Evolutionary conservation across 2,888 invertebrate genomes (phyloP), one percentile per base, ranked within the genome.

Genomic region (Sceliomorpha sp.): DNA sequence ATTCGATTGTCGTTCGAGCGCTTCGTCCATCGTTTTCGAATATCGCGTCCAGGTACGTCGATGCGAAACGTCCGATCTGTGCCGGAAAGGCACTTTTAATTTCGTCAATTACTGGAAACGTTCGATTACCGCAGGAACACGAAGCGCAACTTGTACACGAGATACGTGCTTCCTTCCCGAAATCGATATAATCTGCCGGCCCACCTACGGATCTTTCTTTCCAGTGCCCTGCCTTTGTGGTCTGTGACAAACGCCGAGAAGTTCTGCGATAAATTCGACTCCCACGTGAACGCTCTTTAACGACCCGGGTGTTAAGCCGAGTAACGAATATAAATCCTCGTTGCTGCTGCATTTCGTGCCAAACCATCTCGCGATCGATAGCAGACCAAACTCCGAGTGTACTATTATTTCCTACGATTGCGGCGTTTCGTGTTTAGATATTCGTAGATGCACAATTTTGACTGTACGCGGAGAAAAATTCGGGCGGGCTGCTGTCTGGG

Each of bases 231-330:
- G 39, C 51, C 42, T 63, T 45, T 37, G 59, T 45, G 59, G 40
- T 63, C 31, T 53, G 47, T 55, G 59, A 59, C 53, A 64, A 64
- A 64, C 60, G 59, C 26, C 10, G 36, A 39, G 24, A 60, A 64
- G 45, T 70, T 64, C 37, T 17, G 34, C 50, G 31, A 64, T 64
- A 70, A 70, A 70, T 70, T 70, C 60, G 42, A 64, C 40, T 45
- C 42, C 47, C 44, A 37, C 55, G 55, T 53, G 60, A 56, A 42
- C 48, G 47, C 47, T 70, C 66, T 55, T 58, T 66, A 66, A 66
- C 64, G 66, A 53, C 34, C 62, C 62, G 58, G 62, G 70, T 62
- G 70, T 67, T 70, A 45, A 68, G 50, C 58, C 58, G 62, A 32
- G 55, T 58, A 63, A 67, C 53, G 53, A 55, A 62, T 53, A 70